A percentile compares a stretch with the other conserved stretches of the same genome.
phyloP scores from a whole-genome alignment of 2,797 vertebrate genomes.

The Rhodeus uyekii region DNA sequence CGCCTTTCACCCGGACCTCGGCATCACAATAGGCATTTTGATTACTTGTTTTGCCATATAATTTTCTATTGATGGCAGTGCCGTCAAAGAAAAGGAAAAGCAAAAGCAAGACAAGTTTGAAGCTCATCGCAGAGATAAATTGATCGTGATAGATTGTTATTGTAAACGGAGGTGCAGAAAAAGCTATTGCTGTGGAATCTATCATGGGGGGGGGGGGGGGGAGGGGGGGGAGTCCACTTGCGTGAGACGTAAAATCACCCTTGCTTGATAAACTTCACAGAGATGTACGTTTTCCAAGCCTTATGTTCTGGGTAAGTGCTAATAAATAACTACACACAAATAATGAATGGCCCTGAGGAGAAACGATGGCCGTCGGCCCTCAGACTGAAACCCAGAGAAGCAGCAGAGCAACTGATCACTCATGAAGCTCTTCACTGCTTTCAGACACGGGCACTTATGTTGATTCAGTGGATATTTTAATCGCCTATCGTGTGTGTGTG shows the following conservation, averaged over 20 bases:
- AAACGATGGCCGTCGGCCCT: not conserved
- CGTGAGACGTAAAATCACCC: slow-evolving; percentile 1
- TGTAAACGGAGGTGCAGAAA: not conserved
- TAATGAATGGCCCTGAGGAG: slow-evolving; percentile 3
- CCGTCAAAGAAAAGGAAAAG: slow-evolving; percentile 14
- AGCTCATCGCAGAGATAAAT: slow-evolving; percentile 27
- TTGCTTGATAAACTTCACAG: not conserved
- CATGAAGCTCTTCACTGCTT: not conserved
- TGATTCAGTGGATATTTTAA: not conserved
- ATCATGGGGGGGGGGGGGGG: not conserved
- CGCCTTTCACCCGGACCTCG: not conserved
- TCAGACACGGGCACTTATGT: not conserved
- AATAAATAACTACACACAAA: slow-evolving; percentile 28
- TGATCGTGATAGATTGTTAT: slow-evolving; percentile 36
- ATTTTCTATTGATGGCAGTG: slow-evolving; percentile 10
- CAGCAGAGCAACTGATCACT: not conserved
- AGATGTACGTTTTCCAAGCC: slow-evolving; percentile 1
- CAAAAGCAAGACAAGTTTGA: not conserved
- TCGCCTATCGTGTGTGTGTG: not conserved
- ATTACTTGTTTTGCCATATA: slow-evolving; percentile 22
- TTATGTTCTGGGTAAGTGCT: not conserved
- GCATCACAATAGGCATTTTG: slow-evolving; percentile 24
- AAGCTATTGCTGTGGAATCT: not conserved
- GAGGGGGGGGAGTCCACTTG: not conserved
- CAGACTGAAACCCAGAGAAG: slow-evolving; percentile 18